phyloP scores from a whole-genome alignment of 2,797 vertebrate species.

The Anguilla marmorata region DNA sequence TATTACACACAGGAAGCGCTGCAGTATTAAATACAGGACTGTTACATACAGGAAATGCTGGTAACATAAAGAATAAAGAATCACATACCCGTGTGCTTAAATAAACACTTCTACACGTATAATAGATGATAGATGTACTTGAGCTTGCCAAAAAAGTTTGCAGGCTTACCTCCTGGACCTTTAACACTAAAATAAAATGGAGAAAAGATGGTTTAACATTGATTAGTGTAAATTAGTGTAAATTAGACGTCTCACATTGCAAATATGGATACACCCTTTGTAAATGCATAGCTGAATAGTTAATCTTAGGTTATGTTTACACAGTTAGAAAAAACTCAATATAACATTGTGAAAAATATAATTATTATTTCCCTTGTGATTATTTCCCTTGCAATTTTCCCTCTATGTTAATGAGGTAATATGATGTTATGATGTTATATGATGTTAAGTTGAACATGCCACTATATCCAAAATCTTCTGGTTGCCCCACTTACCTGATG shows the following conservation, averaged over 20 bases:
- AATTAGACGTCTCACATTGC: background rate
- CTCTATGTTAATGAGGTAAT: background rate
- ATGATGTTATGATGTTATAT: background rate
- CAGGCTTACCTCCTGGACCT: constrained; percentile 75
- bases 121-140: background rate
- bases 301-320: background rate
- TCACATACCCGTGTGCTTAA: background rate
- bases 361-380: background rate
- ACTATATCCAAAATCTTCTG: background rate
- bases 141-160: constrained; percentile 15
- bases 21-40: constrained; percentile 24
- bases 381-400: background rate
- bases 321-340: background rate
- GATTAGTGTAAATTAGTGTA: background rate
- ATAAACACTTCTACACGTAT: background rate
- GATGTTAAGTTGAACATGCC: background rate
- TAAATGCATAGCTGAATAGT: background rate
- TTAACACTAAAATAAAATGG: constrained; percentile 65
- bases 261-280: background rate
- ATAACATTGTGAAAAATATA: background rate
- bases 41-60: background rate
- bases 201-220: constrained; percentile 29
- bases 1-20: background rate
- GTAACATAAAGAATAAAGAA: background rate
- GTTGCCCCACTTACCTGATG: constrained; percentile 50